Conservation (phyloP, 2,797 vertebrate species). For the Glyptemys insculpta region DNA sequence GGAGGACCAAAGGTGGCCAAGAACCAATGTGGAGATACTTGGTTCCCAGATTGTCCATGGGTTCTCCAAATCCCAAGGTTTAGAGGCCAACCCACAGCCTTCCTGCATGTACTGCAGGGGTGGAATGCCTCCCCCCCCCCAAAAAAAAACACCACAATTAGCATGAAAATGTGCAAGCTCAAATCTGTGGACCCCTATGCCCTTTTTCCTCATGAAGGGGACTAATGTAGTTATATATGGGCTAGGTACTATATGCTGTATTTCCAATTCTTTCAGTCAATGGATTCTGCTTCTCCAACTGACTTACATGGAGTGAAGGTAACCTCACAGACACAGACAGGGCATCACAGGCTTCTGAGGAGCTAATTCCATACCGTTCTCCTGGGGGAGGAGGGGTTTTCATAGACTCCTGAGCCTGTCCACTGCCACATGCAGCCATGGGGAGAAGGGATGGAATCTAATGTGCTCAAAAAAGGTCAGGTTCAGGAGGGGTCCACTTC, state of each 20-base stretch:
- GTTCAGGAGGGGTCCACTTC: fast-evolving
- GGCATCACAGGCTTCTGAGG: fast-evolving
- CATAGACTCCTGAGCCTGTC: background rate
- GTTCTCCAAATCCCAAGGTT: background rate
- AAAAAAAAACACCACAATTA: background rate
- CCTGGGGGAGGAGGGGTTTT: background rate
- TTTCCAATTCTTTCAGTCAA: background rate
- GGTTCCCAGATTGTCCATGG: background rate
- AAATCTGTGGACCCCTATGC: background rate
- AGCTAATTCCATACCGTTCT: background rate
- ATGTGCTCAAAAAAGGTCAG: background rate
- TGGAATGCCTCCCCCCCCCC: background rate
- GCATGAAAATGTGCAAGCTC: background rate
- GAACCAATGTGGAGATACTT: background rate
- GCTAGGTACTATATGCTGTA: background rate
- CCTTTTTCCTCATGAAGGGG: background rate
- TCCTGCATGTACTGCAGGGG: background rate
- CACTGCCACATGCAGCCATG: background rate
- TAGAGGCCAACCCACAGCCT: background rate
- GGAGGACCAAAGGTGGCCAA: background rate
- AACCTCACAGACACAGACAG: background rate
- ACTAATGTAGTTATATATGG: background rate
- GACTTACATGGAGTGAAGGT: fast-evolving
- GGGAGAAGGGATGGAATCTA: background rate
- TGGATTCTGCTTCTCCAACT: background rate